These are phyloP conservation scores for Esperia sulphurella DNA, from an alignment of 2,888 invertebrate species.

Conservation along the genomic window DNA sequence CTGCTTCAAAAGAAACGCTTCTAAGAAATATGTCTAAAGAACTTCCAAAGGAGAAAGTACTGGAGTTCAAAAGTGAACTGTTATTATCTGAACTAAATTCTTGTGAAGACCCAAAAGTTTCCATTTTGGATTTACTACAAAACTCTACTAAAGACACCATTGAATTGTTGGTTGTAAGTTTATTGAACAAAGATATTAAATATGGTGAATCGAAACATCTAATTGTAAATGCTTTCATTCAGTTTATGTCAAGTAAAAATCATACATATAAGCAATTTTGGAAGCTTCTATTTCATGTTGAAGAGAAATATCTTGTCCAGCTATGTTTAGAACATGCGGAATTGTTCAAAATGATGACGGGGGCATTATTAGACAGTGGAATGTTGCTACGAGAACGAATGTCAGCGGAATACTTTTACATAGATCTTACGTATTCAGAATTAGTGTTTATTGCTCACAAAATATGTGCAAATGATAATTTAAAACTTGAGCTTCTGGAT, in stretches of 20 bases:
- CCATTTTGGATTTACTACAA: conserved; percentile 34
- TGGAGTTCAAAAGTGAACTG: conserved; percentile 49
- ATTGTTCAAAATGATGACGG: conserved; percentile 44
- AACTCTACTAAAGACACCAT: conserved; percentile 38
- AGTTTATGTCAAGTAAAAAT: conserved; percentile 37
- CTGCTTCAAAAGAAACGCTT: conserved; percentile 58
- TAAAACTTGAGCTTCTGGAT: conserved; percentile 60
- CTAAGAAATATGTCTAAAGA: conserved; percentile 38
- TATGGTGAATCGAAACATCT: conserved; percentile 27
- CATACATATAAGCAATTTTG: conserved; percentile 46
- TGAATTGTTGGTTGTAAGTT: conserved; percentile 48
- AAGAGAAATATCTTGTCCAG: conserved; percentile 39
- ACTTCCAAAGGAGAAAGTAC: conserved; percentile 39
- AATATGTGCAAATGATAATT: conserved; percentile 51
- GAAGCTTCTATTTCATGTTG: conserved; percentile 43
- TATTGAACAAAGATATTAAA: conserved; percentile 38
- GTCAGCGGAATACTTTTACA: conserved; percentile 59
- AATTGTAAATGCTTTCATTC: conserved; percentile 33
- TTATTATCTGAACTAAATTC: conserved; percentile 39
- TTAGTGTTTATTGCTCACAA: conserved; percentile 58
- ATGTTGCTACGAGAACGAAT: conserved; percentile 53
- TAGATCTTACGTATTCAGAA: conserved; percentile 72
- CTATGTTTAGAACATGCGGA: conserved; percentile 48
- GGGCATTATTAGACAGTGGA: conserved; percentile 59
- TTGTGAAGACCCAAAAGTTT: conserved; percentile 27